These are phyloP conservation scores for Ceratotherium simum DNA, from an alignment of 2,113 vertebrate species.

Conservation along the genomic window DNA sequence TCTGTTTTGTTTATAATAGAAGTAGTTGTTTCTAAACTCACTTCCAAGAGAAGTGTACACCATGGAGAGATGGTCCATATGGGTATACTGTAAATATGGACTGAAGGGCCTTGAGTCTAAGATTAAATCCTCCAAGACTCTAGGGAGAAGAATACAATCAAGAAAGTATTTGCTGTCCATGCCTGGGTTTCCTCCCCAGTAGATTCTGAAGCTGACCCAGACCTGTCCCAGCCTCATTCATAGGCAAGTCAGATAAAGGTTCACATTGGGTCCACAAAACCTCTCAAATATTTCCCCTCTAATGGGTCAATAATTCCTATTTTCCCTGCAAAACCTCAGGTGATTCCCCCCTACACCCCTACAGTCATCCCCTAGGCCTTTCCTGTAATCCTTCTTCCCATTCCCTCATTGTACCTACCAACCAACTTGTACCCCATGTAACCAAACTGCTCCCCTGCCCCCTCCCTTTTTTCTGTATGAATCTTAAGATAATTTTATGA, in stretches of 20 bases:
- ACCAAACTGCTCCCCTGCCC: neutral
- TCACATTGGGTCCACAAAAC: neutral
- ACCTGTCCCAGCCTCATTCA: neutral
- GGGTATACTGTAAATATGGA: neutral
- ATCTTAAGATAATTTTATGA: slow-evolving; percentile 36
- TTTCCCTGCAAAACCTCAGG: neutral
- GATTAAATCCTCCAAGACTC: slow-evolving; percentile 24
- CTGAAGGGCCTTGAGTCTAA: neutral
- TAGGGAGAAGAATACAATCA: neutral
- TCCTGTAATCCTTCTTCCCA: neutral
- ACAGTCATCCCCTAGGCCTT: neutral
- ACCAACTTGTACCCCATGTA: neutral
- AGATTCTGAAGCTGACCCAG: neutral
- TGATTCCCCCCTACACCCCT: neutral
- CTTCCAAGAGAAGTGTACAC: neutral
- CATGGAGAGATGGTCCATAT: neutral
- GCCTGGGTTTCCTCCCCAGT: neutral
- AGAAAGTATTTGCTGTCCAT: neutral
- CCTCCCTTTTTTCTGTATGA: neutral
- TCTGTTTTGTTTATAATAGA: slow-evolving; percentile 10
- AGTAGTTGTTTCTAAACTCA: slow-evolving; percentile 29
- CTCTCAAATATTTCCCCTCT: neutral
- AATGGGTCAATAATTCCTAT: neutral
- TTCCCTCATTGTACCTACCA: neutral
- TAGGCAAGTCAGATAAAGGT: neutral